Base-by-base conservation (phyloP, 2,113 vertebrate species). In the Poeciliopsis occidentalis region DNA sequence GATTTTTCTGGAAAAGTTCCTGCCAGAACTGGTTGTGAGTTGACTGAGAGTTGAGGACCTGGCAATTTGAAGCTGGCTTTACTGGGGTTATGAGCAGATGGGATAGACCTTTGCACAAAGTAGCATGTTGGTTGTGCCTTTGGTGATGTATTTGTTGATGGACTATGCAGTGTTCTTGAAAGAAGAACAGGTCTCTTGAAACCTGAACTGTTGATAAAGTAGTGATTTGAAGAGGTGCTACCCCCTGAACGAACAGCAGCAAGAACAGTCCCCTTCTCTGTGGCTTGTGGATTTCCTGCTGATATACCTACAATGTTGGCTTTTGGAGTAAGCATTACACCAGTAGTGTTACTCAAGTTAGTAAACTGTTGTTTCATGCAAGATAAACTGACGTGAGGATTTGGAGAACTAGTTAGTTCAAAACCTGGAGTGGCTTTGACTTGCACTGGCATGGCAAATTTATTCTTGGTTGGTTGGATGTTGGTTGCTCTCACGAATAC, bases 341-440 rank as follows among this genome's bases (percentile, higher is more conserved):
- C 82, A 41, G 84, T 65, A 19, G 85, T 30, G 64, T 90, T 92
- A 75, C 34, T 71, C 22, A 80, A 63, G 66, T 64, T 90, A 72
- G 93, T 91, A 64, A 84, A 72, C 68, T 89, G 89, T 77, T 91
- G 77, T 44, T 91, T 92, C 74, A 94, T 80, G 78, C 92, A 94
- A 4, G 95, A 94, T n/a, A 95, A 89, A 74, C 94, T 95, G 30
- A 95, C 93, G 74, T 93, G 91, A 70, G 95, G 92, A 79, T 86
- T 89, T 71, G 83, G 66, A 29, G 93, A 92, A 76, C 88, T 93
- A 2, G 94, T 91, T 74, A 95, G 82, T 79, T 94, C 94, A 69
- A 95, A 95, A 67, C 95, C 93, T 60, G 89, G 87, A 12, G 80
- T 66, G 61, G 91, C 66, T 61, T 89, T 89, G 13, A 92, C 84